Conservation (phyloP, 2,888 invertebrate species). For the Drosophila prostipennis region DNA sequence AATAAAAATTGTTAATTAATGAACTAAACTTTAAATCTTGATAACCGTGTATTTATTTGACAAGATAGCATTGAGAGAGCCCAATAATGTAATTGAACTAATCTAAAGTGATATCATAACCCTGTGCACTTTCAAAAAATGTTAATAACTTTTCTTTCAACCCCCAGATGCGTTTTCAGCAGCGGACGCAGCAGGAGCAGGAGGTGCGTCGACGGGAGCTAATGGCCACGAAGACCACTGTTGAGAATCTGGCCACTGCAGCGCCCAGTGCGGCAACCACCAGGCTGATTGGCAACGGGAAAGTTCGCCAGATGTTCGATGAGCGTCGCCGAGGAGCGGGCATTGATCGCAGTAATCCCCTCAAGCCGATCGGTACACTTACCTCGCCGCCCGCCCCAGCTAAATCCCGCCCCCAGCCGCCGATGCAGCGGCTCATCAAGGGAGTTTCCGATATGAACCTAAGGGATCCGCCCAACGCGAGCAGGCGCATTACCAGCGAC, state of each 20-base stretch:
- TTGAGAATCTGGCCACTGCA: constrained; percentile 1
- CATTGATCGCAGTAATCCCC: constrained; percentile 92
- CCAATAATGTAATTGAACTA: not conserved
- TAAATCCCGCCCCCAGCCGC: constrained; percentile 33
- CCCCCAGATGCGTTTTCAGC: constrained; percentile 91
- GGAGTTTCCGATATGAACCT: constrained; percentile 70
- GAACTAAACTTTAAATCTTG: no score
- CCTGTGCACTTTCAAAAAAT: not conserved
- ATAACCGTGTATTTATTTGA: no score
- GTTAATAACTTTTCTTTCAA: not conserved
- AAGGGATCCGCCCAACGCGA: constrained; percentile 45
- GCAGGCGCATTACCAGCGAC: constrained; percentile 45
- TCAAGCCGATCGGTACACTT: constrained; percentile 88
- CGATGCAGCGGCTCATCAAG: constrained; percentile 55
- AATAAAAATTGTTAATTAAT: no score
- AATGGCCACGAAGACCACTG: constrained; percentile 82
- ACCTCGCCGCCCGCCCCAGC: constrained; percentile 19
- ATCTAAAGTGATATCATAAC: not conserved
- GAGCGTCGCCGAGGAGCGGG: constrained; percentile 91
- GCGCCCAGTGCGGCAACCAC: constrained; percentile 34
- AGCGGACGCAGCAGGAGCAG: constrained; percentile 92
- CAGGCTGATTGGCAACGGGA: constrained; percentile 79
- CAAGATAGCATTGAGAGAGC: no score
- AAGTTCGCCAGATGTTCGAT: constrained; percentile 93
- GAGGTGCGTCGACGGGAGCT: constrained; percentile 90